Percentiles rank a stretch among this genome's conserved stretches.
Conservation (phyloP, 1,140 invertebrate species). For the Drosophila murphyi region DNA sequence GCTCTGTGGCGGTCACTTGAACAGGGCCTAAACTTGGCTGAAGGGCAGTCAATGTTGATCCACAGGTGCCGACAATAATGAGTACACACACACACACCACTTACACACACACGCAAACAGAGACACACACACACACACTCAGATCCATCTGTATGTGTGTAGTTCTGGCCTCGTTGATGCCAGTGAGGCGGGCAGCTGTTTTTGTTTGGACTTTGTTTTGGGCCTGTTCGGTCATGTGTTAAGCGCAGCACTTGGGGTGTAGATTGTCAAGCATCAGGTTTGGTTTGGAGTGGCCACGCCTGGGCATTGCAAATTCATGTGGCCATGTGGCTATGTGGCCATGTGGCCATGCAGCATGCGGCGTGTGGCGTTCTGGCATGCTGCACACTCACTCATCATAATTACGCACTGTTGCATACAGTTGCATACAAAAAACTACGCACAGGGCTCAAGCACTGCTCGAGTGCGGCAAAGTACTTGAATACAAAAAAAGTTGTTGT, state of each 20-base stretch:
- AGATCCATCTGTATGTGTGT: background rate
- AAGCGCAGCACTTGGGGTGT: conserved; percentile 35
- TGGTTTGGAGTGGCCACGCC: conserved; percentile 61
- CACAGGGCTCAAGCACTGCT: conserved; percentile 20
- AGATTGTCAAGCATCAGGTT: conserved; percentile 50
- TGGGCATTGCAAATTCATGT: conserved; percentile 66
- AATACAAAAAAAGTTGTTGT: conserved; percentile 77
- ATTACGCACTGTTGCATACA: conserved; percentile 75
- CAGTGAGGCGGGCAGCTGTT: conserved; percentile 49
- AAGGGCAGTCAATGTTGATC: conserved; percentile 74
- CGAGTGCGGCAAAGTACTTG: conserved; percentile 52
- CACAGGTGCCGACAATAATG: conserved; percentile 60
- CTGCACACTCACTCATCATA: conserved; percentile 65
- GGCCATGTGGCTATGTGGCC: conserved; percentile 58
- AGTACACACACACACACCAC: conserved; percentile 18
- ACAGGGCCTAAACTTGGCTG: conserved; percentile 63
- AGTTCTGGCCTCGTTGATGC: conserved; percentile 19
- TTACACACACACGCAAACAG: conserved; percentile 11
- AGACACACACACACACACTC: conserved; percentile 11
- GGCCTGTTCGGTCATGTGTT: conserved; percentile 44
- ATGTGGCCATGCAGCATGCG: conserved; percentile 45
- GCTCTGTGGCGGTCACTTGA: conserved; percentile 58
- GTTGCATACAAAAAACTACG: conserved; percentile 40
- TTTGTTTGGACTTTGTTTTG: conserved; percentile 20
- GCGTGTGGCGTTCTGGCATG: conserved; percentile 43